Conservation (phyloP, 2,797 vertebrate species). For the Takifugu ocellatus region DNA sequence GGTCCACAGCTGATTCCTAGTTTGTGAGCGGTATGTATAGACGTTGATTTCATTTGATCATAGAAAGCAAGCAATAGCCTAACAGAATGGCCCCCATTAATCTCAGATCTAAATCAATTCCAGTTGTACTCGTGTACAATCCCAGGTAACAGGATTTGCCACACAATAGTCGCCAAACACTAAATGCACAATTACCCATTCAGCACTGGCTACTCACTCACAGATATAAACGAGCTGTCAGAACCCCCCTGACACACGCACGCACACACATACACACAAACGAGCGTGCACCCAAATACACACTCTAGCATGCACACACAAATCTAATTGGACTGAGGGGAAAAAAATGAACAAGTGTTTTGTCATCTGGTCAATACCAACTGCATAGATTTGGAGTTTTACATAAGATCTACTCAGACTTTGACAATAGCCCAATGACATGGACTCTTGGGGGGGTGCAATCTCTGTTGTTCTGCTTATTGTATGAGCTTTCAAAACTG, state of each 20-base stretch:
- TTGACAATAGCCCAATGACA: constrained; percentile 64
- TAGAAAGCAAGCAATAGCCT: constrained; percentile 51
- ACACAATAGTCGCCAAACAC: constrained; percentile 45
- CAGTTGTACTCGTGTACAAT: constrained; percentile 55
- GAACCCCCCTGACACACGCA: constrained; percentile 27
- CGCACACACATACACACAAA: not conserved
- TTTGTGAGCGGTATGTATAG: constrained; percentile 20
- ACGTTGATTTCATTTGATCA: constrained; percentile 60
- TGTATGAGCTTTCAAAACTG: constrained; percentile 51
- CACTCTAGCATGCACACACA: constrained; percentile 33
- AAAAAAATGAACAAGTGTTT: constrained; percentile 71
- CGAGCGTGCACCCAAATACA: constrained; percentile 21
- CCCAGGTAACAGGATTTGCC: constrained; percentile 57
- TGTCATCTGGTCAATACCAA: constrained; percentile 74
- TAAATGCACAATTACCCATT: constrained; percentile 65
- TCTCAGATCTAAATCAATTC: constrained; percentile 63
- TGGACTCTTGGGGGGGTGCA: constrained; percentile 49
- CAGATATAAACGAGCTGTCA: constrained; percentile 75
- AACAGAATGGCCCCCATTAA: constrained; percentile 54
- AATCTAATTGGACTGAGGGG: constrained; percentile 71
- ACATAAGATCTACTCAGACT: constrained; percentile 73
- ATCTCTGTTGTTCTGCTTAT: constrained; percentile 41
- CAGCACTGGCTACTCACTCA: constrained; percentile 62
- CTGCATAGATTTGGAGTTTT: constrained; percentile 68
- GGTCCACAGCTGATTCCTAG: not conserved